A percentile compares a stretch with the other conserved stretches of the same genome.
These are phyloP conservation scores for Microctonus brassicae DNA, from an alignment of 2,888 invertebrate genomes.

Conservation along the genomic window DNA sequence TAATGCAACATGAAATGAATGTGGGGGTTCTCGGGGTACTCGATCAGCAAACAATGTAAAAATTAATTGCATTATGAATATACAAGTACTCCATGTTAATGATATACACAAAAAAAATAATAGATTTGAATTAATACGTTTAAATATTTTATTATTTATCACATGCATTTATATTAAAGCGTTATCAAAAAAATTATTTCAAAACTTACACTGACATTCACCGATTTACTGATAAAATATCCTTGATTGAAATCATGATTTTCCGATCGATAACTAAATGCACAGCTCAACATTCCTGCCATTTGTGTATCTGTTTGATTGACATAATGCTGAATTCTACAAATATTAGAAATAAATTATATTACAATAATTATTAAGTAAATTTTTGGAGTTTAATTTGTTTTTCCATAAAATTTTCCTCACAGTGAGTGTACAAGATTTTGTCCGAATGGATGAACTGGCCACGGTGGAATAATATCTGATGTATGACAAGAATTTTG, in stretches of 20 bases:
- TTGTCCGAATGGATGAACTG: conserved; percentile 88
- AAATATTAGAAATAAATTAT: conserved; percentile 43
- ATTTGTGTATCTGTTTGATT: conserved; percentile 89
- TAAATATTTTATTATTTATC: conserved; percentile 20
- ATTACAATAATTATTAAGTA: too few species aligned
- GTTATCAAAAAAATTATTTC: conserved; percentile 18
- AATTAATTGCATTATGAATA: neutral
- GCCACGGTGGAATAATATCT: conserved; percentile 78
- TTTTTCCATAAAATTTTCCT: conserved; percentile 62
- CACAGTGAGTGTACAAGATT: conserved; percentile 88
- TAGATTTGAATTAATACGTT: conserved; percentile 28
- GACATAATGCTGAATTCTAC: conserved; percentile 85
- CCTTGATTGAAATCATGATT: conserved; percentile 68
- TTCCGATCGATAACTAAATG: conserved; percentile 81
- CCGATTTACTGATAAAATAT: conserved; percentile 70
- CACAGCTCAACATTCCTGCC: conserved; percentile 92
- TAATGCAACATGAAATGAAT: conserved; percentile 1
- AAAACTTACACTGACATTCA: conserved; percentile 71
- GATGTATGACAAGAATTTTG: conserved; percentile 57
- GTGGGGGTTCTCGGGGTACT: conserved; percentile 45
- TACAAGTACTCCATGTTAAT: neutral
- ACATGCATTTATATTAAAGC: conserved; percentile 42
- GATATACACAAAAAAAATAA: conserved; percentile 27
- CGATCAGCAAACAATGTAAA: conserved; percentile 37
- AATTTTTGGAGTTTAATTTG: neutral